Base-by-base conservation (phyloP, 2,888 invertebrate species). In the Caenorhabditis sulstoni region DNA sequence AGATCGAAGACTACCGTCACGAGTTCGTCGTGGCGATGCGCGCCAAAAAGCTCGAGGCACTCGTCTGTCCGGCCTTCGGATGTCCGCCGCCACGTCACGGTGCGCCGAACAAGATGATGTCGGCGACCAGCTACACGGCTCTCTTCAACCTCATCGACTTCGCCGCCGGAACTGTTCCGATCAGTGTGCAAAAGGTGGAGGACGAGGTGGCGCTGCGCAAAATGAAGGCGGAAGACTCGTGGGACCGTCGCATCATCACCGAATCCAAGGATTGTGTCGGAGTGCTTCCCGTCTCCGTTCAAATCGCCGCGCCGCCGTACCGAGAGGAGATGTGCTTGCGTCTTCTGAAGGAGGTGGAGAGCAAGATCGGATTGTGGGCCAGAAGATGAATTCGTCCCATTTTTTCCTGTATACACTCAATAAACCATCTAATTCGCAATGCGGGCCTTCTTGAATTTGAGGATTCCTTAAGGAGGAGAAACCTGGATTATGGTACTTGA, bases 111-210 rank as follows among this genome's bases (percentile, higher is more conserved):
- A 55, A 81, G 52, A 78, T 88, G 37, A 70, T 83, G 45, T 77
- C 84, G 7, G 89, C 86, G 4, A 78, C 81, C n/a, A 85, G 83
- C 50, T 81, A 81, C 76, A 77, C 81, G 12, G 76, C 77, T 1
- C 81, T 76, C 53, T 81, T 41, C 59, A 81, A 81, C 37, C 16
- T 81, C 16, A 16, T 81, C n/a, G 81, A 81, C 18, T 81, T 74
- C 35, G 71, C 81, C n/a, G 81, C 81, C 11, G 79, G 74, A 20
- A 86, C 87, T 5, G 89, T 91, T 29, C 90, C 89, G 2, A 86
- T 91, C n/a, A 90, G 90, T 8, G 76, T 80, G 18, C 90, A 86
- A 1, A 78, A 52, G 47, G 23, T 50, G 12, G 83, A 86, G 9
- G 87, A 86, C 44, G 83, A 84, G 29, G 35, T 44, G 0, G 68